These are phyloP conservation scores for Phrynosoma platyrhinos DNA, from an alignment of 2,113 vertebrate species.

Conservation along the genomic window DNA sequence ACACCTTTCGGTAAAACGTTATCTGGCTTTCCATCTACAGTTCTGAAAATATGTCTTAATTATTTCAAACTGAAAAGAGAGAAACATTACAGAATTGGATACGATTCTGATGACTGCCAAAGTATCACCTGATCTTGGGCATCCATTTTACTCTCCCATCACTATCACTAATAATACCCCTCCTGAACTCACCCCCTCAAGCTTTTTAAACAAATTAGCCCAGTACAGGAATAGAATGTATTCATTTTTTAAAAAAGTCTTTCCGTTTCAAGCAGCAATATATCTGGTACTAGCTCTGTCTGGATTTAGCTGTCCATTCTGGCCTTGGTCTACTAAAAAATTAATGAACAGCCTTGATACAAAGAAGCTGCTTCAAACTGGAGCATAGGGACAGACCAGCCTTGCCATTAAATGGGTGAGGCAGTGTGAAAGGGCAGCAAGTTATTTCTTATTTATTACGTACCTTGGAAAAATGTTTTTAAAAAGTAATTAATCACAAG, in stretches of 20 bases:
- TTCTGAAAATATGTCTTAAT: neutral
- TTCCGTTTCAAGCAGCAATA: neutral
- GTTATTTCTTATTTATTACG: neutral
- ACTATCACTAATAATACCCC: too few relatives aligned
- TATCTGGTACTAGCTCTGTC: neutral
- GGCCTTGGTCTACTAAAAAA: neutral
- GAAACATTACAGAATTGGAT: neutral
- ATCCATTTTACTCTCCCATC: neutral
- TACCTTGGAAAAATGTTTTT: neutral
- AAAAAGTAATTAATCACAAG: neutral
- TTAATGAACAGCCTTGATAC: neutral
- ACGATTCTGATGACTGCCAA: neutral
- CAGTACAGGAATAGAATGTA: neutral
- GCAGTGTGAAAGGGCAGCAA: neutral
- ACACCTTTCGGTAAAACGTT: neutral
- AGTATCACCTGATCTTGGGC: neutral
- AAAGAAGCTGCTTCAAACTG: neutral
- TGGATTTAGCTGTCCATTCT: neutral
- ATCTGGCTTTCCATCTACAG: neutral
- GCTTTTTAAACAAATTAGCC: neutral
- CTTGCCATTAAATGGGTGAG: neutral
- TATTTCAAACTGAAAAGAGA: neutral
- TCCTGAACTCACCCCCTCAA: neutral
- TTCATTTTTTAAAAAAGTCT: neutral
- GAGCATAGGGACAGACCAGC: neutral